Evolutionary conservation across 1,140 invertebrate genomes (phyloP), one percentile per base, ranked within the genome.

Genomic region (Calliphora vicina): DNA sequence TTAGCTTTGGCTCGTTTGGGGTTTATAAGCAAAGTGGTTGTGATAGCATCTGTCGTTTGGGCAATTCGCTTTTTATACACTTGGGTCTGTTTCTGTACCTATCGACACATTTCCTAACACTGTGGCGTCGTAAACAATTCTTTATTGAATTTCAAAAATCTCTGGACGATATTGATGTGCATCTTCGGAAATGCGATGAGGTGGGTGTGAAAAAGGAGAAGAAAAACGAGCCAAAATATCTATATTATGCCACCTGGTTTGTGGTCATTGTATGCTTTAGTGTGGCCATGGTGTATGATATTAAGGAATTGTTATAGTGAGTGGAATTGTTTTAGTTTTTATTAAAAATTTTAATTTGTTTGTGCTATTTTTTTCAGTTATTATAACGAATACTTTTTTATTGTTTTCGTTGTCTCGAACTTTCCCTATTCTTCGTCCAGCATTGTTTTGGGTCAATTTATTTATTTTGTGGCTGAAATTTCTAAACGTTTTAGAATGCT

Each of bases 381-480:
- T 45, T 73, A 10, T 12, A 8, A 76, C 0, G 72, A 86, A 43
- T 87, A 84, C 73, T 86, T 86, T 13, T 85, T 90, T 26, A 80
- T 89, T 45, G 83, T 86, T 43, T 85, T 87, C 73, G 88, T 89
- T 88, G 87, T 87, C 0, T 86, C 86, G 9, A 89, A 86, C 73
- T 89, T 90, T 74, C 88, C 88, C 1, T 89, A 86, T 78, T 80
- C 89, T 80, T 87, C 88, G 73, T 87, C 87, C 20, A 89, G 88
- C 82, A 86, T 89, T 57, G 87, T 88, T 43, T 87, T 88, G 61
- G 88, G 87, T 0, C 87, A 88, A 84, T 90, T 90, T 83, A 86
- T 88, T 82, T 89, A 89, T 84, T 87, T 87, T 85, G 88, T 90
- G 50, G 87, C 87, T 78, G 84, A 87, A 57, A 88, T 90, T 74